Base-by-base conservation (phyloP, 2,888 invertebrate genomes). In the Boloria euphrosyne region DNA sequence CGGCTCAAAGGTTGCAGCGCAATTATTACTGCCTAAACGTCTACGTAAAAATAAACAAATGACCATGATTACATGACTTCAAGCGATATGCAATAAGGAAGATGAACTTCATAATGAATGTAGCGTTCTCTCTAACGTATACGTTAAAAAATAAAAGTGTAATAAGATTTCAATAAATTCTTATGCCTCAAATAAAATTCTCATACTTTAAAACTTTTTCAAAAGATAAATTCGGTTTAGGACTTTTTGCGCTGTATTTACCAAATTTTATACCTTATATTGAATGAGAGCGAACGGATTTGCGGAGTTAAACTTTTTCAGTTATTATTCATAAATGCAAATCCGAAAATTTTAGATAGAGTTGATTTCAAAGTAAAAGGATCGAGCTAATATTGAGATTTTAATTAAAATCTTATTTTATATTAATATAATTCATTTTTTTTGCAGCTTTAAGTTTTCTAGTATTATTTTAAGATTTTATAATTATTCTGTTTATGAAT, bases 301-400 rank as follows among this genome's bases (percentile, higher is more conserved):
- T 83, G 80, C 77, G 82, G 54, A 85, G 83, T 87, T 84, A 78
- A 89, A 90, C 86, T 90, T 90, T 87, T 72, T 81, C 80, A 83
- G 84, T 86, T 90, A 89, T 87, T 89, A 89, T 90, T 90, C 90
- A 90, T 90, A 85, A 89, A 90, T 90, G 88, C 89, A 88, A 89
- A 90, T 84, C 83, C 84, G 80, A 77, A 82, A 84, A 85, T 88
- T 87, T 88, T 84, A 85, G 86, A 78, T 77, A 81, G 83, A 85
- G 81, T 85, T 85, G 81, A 85, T 87, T 78, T 79, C 75, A 75
- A 85, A 84, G 80, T 83, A 81, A 83, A 22, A 80, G 84, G 83
- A 84, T 86, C 80, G 80, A 80, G 68, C 72, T 72, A 68, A 69
- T 70, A 72, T 65, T 67, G 62, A 66, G 52, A 16, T 54, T 58